Conservation (phyloP, 2,888 invertebrate species). For the Platynereis dumerilii region DNA sequence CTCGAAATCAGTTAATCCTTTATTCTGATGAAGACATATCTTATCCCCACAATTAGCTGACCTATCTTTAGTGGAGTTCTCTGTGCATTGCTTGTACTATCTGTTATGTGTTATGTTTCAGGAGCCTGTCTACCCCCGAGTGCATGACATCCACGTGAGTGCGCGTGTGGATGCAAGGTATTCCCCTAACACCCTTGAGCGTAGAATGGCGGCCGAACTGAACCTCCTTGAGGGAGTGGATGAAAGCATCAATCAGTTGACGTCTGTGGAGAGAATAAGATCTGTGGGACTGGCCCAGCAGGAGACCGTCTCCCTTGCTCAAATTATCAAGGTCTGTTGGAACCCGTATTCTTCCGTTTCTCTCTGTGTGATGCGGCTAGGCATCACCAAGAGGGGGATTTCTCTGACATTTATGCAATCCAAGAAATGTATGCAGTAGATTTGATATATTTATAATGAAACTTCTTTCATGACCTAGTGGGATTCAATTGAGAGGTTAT, state of each 20-base stretch:
- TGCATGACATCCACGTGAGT: background rate
- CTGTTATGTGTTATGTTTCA: too few species aligned
- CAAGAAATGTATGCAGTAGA: too few species aligned
- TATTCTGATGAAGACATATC: background rate
- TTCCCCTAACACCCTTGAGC: conserved; percentile 71
- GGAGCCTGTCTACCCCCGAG: background rate
- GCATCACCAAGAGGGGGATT: too few species aligned
- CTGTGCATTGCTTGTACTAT: too few species aligned
- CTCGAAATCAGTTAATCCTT: too few species aligned
- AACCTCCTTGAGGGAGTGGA: conserved; percentile 71
- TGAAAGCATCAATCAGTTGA: conserved; percentile 69
- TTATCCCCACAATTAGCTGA: background rate
- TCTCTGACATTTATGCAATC: too few species aligned
- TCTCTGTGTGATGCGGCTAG: too few species aligned
- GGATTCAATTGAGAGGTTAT: too few species aligned
- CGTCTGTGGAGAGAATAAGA: conserved; percentile 67
- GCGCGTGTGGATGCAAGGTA: conserved; percentile 63
- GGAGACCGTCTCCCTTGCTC: conserved; percentile 61
- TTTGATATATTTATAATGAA: too few species aligned
- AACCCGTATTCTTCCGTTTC: background rate
- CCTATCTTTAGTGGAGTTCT: too few species aligned
- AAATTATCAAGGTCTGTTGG: conserved; percentile 57
- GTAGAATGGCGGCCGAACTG: conserved; percentile 71
- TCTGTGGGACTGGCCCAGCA: conserved; percentile 61
- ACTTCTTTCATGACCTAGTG: too few species aligned